A percentile compares a stretch with the other conserved stretches of the same genome.
Evolutionary conservation across 1,140 invertebrate species (phyloP).

Genomic region (Anoplophora glabripennis): DNA sequence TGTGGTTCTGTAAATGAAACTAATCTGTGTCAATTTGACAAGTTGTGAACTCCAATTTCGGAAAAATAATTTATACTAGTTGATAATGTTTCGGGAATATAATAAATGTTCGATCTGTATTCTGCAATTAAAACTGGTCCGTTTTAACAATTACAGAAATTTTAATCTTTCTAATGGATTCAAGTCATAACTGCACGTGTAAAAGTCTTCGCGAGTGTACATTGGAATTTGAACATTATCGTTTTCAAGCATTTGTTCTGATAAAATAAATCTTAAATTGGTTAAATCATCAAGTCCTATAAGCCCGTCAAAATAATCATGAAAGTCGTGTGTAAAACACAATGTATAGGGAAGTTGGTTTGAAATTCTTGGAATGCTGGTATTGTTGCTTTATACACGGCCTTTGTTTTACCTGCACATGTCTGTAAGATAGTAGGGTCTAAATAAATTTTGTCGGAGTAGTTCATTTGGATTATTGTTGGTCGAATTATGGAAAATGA

Average conservation of each 20-base stretch:
- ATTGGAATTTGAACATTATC: slow-evolving; percentile 6
- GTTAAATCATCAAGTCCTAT: not conserved
- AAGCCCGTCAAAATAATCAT: slow-evolving; percentile 12
- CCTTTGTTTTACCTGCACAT: not conserved
- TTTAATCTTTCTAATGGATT: not conserved
- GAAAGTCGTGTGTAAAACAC: not conserved
- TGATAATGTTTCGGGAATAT: not conserved
- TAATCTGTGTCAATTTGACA: too few species aligned
- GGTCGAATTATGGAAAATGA: too few species aligned
- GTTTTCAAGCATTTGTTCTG: slow-evolving; percentile 1
- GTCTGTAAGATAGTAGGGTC: not conserved
- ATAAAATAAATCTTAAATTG: slow-evolving; percentile 6
- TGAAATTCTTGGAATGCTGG: not conserved
- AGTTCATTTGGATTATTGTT: too few species aligned
- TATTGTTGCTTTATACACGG: not conserved
- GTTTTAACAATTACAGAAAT: too few species aligned
- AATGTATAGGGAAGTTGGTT: not conserved
- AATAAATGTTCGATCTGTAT: not conserved
- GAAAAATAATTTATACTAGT: not conserved
- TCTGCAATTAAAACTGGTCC: too few species aligned
- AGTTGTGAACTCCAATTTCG: too few species aligned
- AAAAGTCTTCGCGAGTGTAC: slow-evolving; percentile 2
- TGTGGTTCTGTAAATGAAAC: not conserved
- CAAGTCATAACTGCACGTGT: not conserved
- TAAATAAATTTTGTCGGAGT: too few species aligned